Percentiles rank a stretch among this genome's conserved stretches.
These are phyloP conservation scores for Chromobotia macracanthus DNA, from an alignment of 2,797 vertebrate species.

Conservation along the genomic window DNA sequence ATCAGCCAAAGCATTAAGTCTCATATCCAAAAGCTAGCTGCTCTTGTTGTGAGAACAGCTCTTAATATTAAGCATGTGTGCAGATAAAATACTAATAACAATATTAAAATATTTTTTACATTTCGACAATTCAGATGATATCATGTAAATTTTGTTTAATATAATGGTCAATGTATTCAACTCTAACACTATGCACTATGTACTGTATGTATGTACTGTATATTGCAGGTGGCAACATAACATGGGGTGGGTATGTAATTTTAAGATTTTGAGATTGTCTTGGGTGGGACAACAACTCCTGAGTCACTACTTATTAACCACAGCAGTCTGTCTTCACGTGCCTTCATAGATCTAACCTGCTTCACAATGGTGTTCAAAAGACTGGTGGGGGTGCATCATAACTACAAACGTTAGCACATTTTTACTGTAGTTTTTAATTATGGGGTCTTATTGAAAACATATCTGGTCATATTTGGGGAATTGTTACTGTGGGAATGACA, in stretches of 20 bases:
- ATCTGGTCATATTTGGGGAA: not conserved
- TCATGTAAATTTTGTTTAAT: not conserved
- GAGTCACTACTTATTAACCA: constrained; percentile 34
- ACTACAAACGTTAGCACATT: not conserved
- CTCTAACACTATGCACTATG: no score
- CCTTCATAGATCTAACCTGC: no score
- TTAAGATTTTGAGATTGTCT: constrained; percentile 48
- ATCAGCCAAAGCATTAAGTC: not conserved
- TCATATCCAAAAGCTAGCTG: not conserved
- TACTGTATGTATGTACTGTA: no score
- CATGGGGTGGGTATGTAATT: constrained; percentile 38
- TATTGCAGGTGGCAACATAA: constrained; percentile 21
- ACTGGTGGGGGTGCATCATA: not conserved
- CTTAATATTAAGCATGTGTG: not conserved
- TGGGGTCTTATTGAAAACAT: not conserved
- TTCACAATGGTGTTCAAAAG: not conserved
- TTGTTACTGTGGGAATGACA: constrained; percentile 6
- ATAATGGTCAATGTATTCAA: no score
- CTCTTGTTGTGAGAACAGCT: not conserved
- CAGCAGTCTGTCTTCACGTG: no score
- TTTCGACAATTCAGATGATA: not conserved
- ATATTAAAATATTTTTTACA: no score
- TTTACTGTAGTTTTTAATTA: not conserved
- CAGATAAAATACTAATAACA: not conserved
- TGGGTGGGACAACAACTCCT: constrained; percentile 35